Evolutionary conservation across 2,113 vertebrate species (phyloP), one percentile per base, ranked within the genome.

Genomic region (Leuciscus idus): DNA sequence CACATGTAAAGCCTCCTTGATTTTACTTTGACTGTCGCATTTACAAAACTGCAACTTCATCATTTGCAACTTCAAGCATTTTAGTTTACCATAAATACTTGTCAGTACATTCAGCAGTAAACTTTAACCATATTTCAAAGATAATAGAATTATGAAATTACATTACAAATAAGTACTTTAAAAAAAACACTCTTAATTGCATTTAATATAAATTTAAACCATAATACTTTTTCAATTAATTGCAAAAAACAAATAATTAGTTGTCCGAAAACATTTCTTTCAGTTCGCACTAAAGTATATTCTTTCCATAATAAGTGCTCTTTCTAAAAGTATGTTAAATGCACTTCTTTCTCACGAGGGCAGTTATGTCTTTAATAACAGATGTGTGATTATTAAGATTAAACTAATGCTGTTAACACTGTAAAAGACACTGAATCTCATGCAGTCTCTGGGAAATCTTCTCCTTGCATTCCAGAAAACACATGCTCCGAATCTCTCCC

Each of bases 401-500:
- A 26, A 74, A n/a, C 23, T 74, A 48, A 26, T 48, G 12, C 23
- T n/a, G 70, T 15, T 13, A 23, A 48, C 39, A 48, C 11, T 48
- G 23, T 26, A 28, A 48, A 74, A 26, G 23, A 48, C 10, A 13
- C 12, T 28, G 72, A 48, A 75, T 50, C 72, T 3, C 9, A 57
- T 57, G 55, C 19, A 55, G 28, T 55, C 75, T 77, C 75, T 33
- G 46, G 26, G 46, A 77, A 30, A 77, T 33, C 17, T 57, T 50
- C 50, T 77, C 9, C 50, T 19, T 26, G 50, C n/a, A 55, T 77
- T 21, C 75, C 75, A 57, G 50, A 33, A 33, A 77, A 77, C 75
- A 77, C n/a, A 77, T 55, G 75, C 48, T 75, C n/a, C 48, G 19
- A 50, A 75, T 55, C 17, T 52, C 48, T 77, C 48, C 46, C 75